Evolutionary conservation across 2,888 invertebrate species (phyloP).

Genomic region (Meta bourneti): DNA sequence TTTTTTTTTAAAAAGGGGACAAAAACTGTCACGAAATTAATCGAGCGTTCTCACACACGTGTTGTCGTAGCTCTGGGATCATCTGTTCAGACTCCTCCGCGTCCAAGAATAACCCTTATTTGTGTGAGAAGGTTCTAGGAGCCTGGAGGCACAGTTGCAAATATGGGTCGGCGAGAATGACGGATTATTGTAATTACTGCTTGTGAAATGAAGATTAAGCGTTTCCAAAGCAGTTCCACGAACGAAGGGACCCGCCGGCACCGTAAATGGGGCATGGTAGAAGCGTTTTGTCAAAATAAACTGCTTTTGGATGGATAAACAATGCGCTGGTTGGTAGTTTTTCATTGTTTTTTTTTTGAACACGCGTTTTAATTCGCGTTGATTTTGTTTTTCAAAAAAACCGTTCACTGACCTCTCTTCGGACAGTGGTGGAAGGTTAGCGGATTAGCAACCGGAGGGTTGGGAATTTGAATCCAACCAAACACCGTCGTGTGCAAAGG

Average conservation of each 20-base stretch:
- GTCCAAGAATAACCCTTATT: constrained; percentile 19
- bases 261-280: constrained; percentile 4
- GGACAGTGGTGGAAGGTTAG: too few relatives aligned
- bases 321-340: neutral
- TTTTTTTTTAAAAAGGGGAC: neutral
- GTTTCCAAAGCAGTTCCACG: neutral
- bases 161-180: constrained; percentile 42
- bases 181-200: constrained; percentile 33
- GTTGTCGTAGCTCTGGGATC: neutral
- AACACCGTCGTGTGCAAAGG: too few relatives aligned
- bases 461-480: too few relatives aligned
- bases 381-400: too few relatives aligned
- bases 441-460: too few relatives aligned
- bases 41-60: neutral
- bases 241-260: neutral
- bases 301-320: neutral
- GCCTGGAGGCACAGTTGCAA: neutral
- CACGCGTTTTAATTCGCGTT: too few relatives aligned
- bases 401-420: too few relatives aligned
- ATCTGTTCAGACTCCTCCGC: neutral
- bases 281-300: neutral
- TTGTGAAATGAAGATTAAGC: neutral
- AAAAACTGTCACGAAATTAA: neutral
- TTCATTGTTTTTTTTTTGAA: neutral
- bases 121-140: neutral